Percentiles rank a stretch among this genome's conserved stretches.
Evolutionary conservation across 2,888 invertebrate species (phyloP).

Genomic region (Lasioglossum zephyrum): DNA sequence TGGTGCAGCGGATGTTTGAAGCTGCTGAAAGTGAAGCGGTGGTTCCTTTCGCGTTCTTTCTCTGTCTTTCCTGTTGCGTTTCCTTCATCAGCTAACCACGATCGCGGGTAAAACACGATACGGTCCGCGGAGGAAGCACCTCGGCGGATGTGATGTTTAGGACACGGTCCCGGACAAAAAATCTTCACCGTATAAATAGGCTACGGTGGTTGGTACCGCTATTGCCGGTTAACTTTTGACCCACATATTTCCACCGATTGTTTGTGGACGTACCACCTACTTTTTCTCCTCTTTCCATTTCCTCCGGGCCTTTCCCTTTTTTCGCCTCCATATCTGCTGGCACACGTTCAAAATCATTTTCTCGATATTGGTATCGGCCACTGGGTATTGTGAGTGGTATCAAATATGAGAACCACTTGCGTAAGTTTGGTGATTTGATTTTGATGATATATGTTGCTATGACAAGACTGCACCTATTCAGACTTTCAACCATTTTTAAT

Average conservation of each 20-base stretch:
- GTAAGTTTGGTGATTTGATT: too few species aligned
- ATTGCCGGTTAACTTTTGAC: constrained; percentile 60
- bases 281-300: not conserved
- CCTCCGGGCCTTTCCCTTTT: not conserved
- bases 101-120: constrained; percentile 60
- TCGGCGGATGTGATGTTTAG: constrained; percentile 81
- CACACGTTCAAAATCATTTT: not conserved
- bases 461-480: too few species aligned
- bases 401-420: too few species aligned
- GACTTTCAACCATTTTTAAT: too few species aligned
- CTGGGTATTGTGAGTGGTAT: too few species aligned
- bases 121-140: constrained; percentile 70
- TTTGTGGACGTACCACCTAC: constrained; percentile 42
- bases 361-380: not conserved
- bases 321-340: not conserved
- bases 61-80: constrained; percentile 57
- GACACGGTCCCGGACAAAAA: constrained; percentile 69
- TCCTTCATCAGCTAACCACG: constrained; percentile 57
- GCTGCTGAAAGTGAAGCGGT: constrained; percentile 71
- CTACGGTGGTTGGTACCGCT: constrained; percentile 67
- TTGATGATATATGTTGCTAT: too few species aligned
- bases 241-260: constrained; percentile 62
- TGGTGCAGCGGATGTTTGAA: constrained; percentile 79
- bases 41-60: constrained; percentile 72
- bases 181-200: constrained; percentile 72